Evolutionary conservation across 1,140 invertebrate genomes (phyloP), one percentile per base, ranked within the genome.

Genomic region (Schlechtendalia chinensis): DNA sequence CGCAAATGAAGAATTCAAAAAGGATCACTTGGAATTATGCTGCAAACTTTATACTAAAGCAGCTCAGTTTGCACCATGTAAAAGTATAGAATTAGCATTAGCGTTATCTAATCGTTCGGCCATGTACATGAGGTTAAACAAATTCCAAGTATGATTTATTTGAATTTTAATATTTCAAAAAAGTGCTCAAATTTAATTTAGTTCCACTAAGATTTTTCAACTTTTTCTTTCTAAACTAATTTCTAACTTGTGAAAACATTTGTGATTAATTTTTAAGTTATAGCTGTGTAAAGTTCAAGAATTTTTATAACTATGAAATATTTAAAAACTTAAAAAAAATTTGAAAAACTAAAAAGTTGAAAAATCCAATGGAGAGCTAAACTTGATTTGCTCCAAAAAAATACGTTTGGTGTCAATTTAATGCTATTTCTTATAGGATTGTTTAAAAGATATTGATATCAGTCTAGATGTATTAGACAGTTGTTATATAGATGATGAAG

Each of bases 31-130:
- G 82, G 12, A 47, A 39, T 61, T 81, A 22, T 86, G 86, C 77
- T 82, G 85, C 29, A n/a, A 83, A 47, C 84, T 83, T 0, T 88
- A 88, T 81, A 86, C 86, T 5, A 83, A 86, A 80, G 85, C 86
- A 80, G 85, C 86, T 56, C 81, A 83, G 47, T 85, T 85, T 82
- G 86, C 87, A 39, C 82, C 84, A 47, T 47, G 61, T 50, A 81
- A 85, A 59, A 86, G 83, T 81, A 82, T 85, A 80, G 84, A 87
- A 82, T 84, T 85, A 50, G 74, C 86, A 32, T 82, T 86, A 65
- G 86, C 86, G 17, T 82, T 85, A 50, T 86, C 86, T 53, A 88
- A 88, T 82, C 85, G 88, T 84, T 88, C 88, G 72, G 87, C 86
- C 29, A 84, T 85, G 17, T 83, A 87, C n/a, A 86, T 86, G 82